Evolutionary conservation across 2,113 vertebrate genomes (phyloP), one percentile per base, ranked within the genome.

Genomic region (Platichthys flesus): DNA sequence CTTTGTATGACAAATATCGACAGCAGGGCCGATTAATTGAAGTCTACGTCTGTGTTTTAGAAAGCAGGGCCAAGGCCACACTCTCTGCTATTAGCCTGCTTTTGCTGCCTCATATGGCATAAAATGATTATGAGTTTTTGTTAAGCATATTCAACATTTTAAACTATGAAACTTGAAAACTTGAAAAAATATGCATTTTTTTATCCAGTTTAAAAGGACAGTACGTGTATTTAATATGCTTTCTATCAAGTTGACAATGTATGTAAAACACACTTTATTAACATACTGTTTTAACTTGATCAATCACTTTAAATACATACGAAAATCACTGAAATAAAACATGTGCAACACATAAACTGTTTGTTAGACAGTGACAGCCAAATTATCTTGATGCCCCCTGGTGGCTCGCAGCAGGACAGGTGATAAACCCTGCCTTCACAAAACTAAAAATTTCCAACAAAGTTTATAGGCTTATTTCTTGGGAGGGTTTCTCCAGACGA

Each of bases 1-100:
- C 51, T 75, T 60, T 42, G 37, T 15, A 12, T 9, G 42, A 75
- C 58, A 68, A 6, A 18, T 61, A 67, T 72, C 60, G 40, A 78
- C 63, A 75, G 55, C 31, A n/a, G n/a, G n/a, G n/a, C n/a, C n/a
- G n/a, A n/a, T n/a, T n/a, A n/a, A n/a, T n/a, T n/a, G n/a, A n/a
- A n/a, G n/a, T n/a, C n/a, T n/a, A n/a, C n/a, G n/a, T n/a, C 5
- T 20, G 57, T 15, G 24, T 55, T 18, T 49, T 13, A n/a, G 55
- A 28, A 42, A 77, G 47, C 61, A 6, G 14, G 52, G 47, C n/a
- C 45, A 10, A 47, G 35, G 35, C 58, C 61, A 37, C 35, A 3
- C 52, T 28, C 57, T 31, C 28, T 35, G 52, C 47, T 13, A 52
- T 52, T 35, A 60, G 47, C 37, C 28, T 40, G 5, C 49, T 52